Evolutionary conservation across 2,113 vertebrate species (phyloP), one percentile per base, ranked within the genome.

Genomic region (Monopterus albus): DNA sequence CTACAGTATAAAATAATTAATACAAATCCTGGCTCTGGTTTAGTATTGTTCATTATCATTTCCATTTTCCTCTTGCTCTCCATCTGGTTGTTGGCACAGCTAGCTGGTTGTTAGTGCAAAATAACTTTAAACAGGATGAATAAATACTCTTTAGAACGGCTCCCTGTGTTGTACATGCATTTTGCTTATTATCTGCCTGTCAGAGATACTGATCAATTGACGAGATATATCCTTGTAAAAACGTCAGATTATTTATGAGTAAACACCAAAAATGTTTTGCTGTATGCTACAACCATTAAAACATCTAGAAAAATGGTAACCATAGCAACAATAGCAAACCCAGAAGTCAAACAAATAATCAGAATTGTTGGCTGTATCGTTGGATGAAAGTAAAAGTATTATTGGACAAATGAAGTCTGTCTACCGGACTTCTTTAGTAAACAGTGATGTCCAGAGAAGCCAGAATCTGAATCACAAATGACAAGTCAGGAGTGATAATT

Each of bases 271-370:
- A 31, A 31, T 31, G 8, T 5, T 31, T 31, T 31, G 29, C 29
- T 6, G 5, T 5, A 31, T n/a, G n/a, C 29, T 31, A 31, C 29
- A n/a, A n/a, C n/a, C n/a, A n/a, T n/a, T n/a, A n/a, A n/a, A n/a
- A n/a, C n/a, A n/a, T n/a, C 29, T 5, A 60, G 67, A 17, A 55
- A 26, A 20, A 13, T 21, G 0, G 29, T 64, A 40, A 64, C 59
- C 72, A 60, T 58, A 17, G 65, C 33, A 71, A 71, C 71, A 15
- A 21, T 14, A 42, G 47, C 10, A 61, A 62, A 50, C 25, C 39
- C 29, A 33, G 14, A 10, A 49, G 8, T 55, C 13, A 20, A 33
- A n/a, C 17, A 21, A 62, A 6, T 21, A 5, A 43, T 26, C 2
- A 0, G 5, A 46, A 21, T 31, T 5, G 29, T 31, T 31, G n/a